These are phyloP conservation scores for Grallaria varia DNA, from an alignment of 2,113 vertebrate genomes.

Conservation along the genomic window DNA sequence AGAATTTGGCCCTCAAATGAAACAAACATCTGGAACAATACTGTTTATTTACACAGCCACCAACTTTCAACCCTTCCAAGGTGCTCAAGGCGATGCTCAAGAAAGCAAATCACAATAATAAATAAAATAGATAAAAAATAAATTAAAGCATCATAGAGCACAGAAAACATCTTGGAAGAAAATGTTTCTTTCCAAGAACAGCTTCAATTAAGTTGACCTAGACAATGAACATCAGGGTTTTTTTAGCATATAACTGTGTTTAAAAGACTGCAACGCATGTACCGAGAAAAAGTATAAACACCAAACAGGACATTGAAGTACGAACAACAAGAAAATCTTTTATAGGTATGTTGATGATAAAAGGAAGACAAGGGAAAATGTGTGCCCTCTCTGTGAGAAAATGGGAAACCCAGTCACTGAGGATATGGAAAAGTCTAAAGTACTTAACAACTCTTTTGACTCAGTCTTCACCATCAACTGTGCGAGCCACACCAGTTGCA, in stretches of 20 bases:
- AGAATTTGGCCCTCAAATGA: conserved; percentile 43
- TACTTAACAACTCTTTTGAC: not conserved
- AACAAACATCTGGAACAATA: conserved; percentile 59
- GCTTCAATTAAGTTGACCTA: not conserved
- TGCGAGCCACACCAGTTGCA: not conserved
- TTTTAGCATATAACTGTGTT: not conserved
- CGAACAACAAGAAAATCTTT: not conserved
- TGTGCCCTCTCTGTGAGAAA: not conserved
- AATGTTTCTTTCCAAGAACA: not conserved
- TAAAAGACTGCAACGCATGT: not conserved
- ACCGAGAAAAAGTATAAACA: not conserved
- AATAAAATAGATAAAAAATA: conserved; percentile 51
- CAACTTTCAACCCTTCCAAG: not conserved
- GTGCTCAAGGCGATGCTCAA: not conserved
- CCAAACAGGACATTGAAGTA: not conserved
- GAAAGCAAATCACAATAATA: conserved; percentile 39
- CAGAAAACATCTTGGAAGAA: conserved; percentile 22
- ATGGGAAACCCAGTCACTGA: not conserved
- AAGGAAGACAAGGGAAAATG: not conserved
- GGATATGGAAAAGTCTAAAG: not conserved
- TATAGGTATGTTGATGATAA: rapidly evolving
- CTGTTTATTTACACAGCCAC: conserved; percentile 56
- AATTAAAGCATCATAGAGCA: not conserved
- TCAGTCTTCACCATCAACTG: not conserved
- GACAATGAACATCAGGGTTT: not conserved